Percentiles rank a stretch among this genome's conserved stretches.
These are phyloP conservation scores for Eulemur albifrons DNA, from an alignment of 2,797 vertebrate genomes.

Conservation along the genomic window DNA sequence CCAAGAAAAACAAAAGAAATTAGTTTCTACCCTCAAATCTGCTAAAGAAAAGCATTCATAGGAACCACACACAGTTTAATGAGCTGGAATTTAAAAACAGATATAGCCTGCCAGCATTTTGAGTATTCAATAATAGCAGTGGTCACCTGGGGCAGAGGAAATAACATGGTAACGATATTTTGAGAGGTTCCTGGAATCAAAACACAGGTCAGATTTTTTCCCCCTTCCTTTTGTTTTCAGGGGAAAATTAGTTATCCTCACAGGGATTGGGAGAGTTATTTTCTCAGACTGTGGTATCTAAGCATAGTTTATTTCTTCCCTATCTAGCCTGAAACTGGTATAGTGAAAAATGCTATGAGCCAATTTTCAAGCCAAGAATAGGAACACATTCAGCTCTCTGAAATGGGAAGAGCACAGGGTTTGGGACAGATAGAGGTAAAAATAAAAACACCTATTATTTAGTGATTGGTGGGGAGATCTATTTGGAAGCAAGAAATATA, in stretches of 20 bases:
- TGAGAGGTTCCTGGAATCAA: constrained; percentile 78
- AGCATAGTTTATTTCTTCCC: constrained; percentile 37
- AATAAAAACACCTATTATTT: constrained; percentile 15
- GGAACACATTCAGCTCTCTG: background rate
- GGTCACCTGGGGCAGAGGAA: constrained; percentile 63
- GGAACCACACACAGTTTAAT: constrained; percentile 55
- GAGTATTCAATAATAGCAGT: constrained; percentile 60
- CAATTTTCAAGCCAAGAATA: background rate
- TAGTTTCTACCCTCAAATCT: constrained; percentile 41
- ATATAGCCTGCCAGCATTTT: background rate
- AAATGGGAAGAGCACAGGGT: background rate
- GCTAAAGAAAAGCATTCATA: constrained; percentile 67
- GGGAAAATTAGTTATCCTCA: constrained; percentile 70
- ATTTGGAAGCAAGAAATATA: background rate
- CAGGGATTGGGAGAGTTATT: constrained; percentile 57
- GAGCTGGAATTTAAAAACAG: constrained; percentile 54
- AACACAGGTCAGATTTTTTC: constrained; percentile 70
- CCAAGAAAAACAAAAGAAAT: constrained; percentile 70
- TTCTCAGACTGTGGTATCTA: constrained; percentile 39
- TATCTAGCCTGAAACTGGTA: background rate
- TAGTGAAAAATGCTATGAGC: constrained; percentile 19
- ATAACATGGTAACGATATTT: constrained; percentile 57
- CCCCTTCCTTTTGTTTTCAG: constrained; percentile 75
- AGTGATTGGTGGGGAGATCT: background rate
- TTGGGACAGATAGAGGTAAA: background rate